Conservation (phyloP, 1,140 invertebrate genomes). For the Heliothis virescens region DNA sequence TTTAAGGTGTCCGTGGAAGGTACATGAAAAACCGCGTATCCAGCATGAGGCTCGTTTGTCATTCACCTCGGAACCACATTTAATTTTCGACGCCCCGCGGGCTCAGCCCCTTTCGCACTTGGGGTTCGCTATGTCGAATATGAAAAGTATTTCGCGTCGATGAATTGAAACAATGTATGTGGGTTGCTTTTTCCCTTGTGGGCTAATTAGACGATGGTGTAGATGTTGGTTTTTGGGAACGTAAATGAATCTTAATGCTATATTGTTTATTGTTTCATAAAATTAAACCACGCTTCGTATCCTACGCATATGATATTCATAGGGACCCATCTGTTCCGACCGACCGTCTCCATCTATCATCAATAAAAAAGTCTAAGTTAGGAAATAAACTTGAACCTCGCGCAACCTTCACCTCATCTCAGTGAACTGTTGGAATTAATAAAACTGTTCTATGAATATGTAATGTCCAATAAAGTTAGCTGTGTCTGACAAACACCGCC, state of each 20-base stretch:
- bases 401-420: constrained; percentile 7
- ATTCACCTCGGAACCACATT: constrained; percentile 52
- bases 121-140: constrained; percentile 22
- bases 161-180: constrained; percentile 39
- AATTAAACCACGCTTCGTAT: neutral
- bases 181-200: constrained; percentile 15
- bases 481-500: constrained; percentile 14
- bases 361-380: neutral
- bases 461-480: constrained; percentile 34
- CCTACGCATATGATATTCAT: neutral
- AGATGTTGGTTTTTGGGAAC: neutral
- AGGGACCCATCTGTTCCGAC: too few species aligned
- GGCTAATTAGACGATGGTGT: constrained; percentile 23
- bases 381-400: neutral
- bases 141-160: constrained; percentile 42
- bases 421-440: constrained; percentile 22
- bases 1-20: constrained; percentile 48
- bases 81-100: constrained; percentile 51
- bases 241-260: too few species aligned
- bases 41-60: constrained; percentile 52
- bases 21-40: constrained; percentile 40
- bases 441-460: constrained; percentile 25
- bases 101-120: constrained; percentile 29
- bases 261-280: too few species aligned
- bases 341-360: neutral